These are phyloP conservation scores for Apteryx owenii DNA, from an alignment of 2,113 vertebrate genomes.

Conservation along the genomic window DNA sequence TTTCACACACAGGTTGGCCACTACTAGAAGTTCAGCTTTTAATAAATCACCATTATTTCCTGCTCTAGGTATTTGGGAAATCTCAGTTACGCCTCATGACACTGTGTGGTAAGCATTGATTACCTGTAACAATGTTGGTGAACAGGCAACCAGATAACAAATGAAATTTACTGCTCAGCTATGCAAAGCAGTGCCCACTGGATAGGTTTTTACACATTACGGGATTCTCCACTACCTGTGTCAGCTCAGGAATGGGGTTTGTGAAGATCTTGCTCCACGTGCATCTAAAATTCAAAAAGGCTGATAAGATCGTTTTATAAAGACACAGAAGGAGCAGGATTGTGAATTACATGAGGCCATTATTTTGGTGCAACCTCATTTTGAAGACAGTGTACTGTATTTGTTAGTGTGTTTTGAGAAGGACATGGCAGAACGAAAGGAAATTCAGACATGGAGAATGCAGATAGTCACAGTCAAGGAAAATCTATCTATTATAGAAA, in stretches of 20 bases:
- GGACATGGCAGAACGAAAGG: accelerated
- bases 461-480: background rate
- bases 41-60: background rate
- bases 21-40: background rate
- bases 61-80: background rate
- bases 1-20: background rate
- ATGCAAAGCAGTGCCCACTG: background rate
- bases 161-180: too few relatives aligned
- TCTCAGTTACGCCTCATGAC: background rate
- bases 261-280: accelerated
- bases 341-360: accelerated
- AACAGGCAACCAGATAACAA: background rate
- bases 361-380: accelerated
- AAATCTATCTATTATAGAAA: background rate
- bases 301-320: accelerated
- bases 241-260: background rate
- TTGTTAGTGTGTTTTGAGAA: too few relatives aligned
- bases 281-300: background rate
- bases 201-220: accelerated
- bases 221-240: too few relatives aligned
- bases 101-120: accelerated
- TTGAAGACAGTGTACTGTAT: accelerated
- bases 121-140: accelerated
- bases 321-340: background rate
- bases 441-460: accelerated